Evolutionary conservation across 2,797 vertebrate genomes (phyloP).

Genomic region (Silurus aristotelis): DNA sequence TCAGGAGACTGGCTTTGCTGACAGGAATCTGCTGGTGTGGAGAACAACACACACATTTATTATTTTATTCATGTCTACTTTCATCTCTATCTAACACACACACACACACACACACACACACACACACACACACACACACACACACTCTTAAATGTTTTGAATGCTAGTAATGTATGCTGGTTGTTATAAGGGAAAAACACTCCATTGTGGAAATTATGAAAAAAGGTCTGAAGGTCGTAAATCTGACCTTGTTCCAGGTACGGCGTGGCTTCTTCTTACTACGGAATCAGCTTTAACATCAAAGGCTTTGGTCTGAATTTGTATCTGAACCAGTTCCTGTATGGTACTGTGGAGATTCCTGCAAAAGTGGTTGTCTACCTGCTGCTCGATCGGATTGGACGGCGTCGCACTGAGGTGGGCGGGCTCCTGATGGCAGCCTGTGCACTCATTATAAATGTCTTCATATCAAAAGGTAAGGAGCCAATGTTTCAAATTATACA

Average conservation of each 20-base stretch:
- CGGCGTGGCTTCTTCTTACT: slow-evolving; percentile 86
- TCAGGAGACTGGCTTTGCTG: slow-evolving; percentile 72
- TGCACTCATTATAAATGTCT: slow-evolving; percentile 71
- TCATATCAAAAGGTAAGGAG: slow-evolving; percentile 69
- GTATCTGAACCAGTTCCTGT: slow-evolving; percentile 85
- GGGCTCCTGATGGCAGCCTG: slow-evolving; percentile 68
- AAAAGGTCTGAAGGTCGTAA: too few species aligned
- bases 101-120: neutral
- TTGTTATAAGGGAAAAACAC: neutral
- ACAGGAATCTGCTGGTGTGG: slow-evolving; percentile 72
- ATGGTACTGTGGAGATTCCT: slow-evolving; percentile 81
- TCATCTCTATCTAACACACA: neutral
- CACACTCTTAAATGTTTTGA: neutral
- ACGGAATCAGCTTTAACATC: slow-evolving; percentile 83
- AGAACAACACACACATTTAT: neutral
- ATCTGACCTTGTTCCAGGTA: slow-evolving; percentile 72
- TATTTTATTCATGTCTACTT: neutral
- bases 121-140: neutral
- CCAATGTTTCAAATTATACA: neutral
- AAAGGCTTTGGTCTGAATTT: slow-evolving; percentile 79
- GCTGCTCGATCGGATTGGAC: slow-evolving; percentile 74
- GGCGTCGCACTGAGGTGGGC: slow-evolving; percentile 68
- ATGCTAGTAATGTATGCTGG: neutral
- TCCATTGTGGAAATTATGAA: too few species aligned
- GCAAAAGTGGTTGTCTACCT: slow-evolving; percentile 79